Evolutionary conservation across 2,797 vertebrate genomes (phyloP), one percentile per base, ranked within the genome.

Genomic region (Lerista edwardsae): DNA sequence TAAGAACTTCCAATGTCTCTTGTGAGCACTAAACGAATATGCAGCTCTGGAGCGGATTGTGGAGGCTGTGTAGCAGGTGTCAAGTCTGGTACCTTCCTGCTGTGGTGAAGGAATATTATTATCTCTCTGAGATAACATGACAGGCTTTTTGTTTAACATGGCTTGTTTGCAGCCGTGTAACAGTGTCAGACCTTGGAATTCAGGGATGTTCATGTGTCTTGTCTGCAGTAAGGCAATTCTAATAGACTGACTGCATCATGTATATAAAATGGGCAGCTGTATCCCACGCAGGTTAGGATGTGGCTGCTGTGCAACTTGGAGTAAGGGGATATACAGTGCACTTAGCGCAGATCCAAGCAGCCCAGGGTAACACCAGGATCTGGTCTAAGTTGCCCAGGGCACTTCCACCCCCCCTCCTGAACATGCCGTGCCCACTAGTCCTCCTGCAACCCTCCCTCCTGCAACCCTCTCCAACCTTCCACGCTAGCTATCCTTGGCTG

Each of bases 51-150:
- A 79, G 71, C 1, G 39, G 7, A 27, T 82, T 36, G 2, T 41
- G 5, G 39, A 69, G 31, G 27, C 47, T 59, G 36, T 44, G 62
- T 68, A 59, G 25, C 47, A 79, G 75, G n/a, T 29, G 47, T 39
- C 29, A 9, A 75, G 17, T 23, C 23, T 9, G 64, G 41, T 36
- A 55, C 41, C 61, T 74, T 6, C 17, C 25, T 41, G 23, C 47
- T 44, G 47, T 59, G 59, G 69, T 34, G 59, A 74, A 73, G 64
- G 39, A 83, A 74, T 83, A 61, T 36, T 79, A 31, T 79, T 78
- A 62, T 64, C 75, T 62, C 61, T 85, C 34, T 80, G 78, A 74
- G 67, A 67, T n/a, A 75, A 79, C 69, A n/a, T 62, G 76, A 83
- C 61, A 68, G 31, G 68, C 6, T 31, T 82, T 87, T 79, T 74